Conservation (phyloP, 2,888 invertebrate species). For the Molorchus minor region DNA sequence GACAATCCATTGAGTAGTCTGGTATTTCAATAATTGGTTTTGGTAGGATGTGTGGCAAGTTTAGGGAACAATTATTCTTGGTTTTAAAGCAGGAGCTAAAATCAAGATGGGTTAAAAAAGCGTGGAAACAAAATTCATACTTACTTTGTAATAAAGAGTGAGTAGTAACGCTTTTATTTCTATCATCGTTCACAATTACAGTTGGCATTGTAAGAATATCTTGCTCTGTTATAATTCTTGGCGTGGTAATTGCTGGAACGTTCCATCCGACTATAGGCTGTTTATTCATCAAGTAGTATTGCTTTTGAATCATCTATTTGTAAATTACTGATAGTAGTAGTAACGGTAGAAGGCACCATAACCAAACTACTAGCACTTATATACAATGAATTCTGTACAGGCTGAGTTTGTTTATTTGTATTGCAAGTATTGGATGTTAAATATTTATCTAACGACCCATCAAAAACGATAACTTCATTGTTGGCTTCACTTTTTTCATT, state of each 20-base stretch:
- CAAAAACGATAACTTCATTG: slow-evolving; percentile 39
- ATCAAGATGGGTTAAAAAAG: slow-evolving; percentile 1
- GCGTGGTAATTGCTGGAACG: slow-evolving; percentile 6
- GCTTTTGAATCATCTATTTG: slow-evolving; percentile 9
- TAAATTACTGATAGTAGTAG: neutral
- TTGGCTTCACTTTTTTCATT: slow-evolving; percentile 8
- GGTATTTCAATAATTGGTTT: slow-evolving; percentile 26
- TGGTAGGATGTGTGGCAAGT: slow-evolving; percentile 14
- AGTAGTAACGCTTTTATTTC: neutral
- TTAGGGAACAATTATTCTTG: slow-evolving; percentile 14
- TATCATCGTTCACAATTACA: slow-evolving; percentile 49
- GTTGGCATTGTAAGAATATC: slow-evolving; percentile 59
- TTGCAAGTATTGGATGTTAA: slow-evolving; percentile 25
- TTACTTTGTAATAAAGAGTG: slow-evolving; percentile 2
- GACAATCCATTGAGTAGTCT: slow-evolving; percentile 15
- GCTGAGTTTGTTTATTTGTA: slow-evolving; percentile 13
- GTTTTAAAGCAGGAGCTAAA: slow-evolving; percentile 14
- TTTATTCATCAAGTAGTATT: slow-evolving; percentile 20
- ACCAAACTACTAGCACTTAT: slow-evolving; percentile 13
- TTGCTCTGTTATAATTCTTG: slow-evolving; percentile 46
- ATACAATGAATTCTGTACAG: slow-evolving; percentile 23
- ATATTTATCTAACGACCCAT: slow-evolving; percentile 43
- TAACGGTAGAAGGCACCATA: slow-evolving; percentile 9
- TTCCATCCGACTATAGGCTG: slow-evolving; percentile 1
- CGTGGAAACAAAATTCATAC: neutral